Conservation (phyloP, 2,113 vertebrate genomes). For the Pelobates fuscus region DNA sequence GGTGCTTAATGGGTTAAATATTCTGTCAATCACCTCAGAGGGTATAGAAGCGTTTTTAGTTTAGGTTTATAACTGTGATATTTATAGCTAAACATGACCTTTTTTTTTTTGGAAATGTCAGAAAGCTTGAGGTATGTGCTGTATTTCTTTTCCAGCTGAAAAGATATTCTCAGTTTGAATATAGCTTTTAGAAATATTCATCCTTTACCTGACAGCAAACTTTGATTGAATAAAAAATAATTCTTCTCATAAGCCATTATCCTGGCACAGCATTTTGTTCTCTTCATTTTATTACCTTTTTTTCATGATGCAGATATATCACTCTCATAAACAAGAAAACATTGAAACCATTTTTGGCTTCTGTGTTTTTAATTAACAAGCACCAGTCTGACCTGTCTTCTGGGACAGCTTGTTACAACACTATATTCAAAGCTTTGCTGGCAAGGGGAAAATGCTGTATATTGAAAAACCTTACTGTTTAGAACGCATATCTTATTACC, state of each 20-base stretch:
- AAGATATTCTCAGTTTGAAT: background rate
- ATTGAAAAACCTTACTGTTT: background rate
- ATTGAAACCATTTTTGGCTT: background rate
- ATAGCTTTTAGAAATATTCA: too few relatives aligned
- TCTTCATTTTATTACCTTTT: background rate
- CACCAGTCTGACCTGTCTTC: background rate
- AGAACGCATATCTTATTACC: background rate
- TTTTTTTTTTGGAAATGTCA: background rate
- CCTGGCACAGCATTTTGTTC: background rate
- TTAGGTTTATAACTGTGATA: background rate
- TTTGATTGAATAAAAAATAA: background rate
- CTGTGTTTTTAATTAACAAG: background rate
- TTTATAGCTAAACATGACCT: background rate
- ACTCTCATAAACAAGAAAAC: background rate
- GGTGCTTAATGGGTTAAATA: too few relatives aligned
- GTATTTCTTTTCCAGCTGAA: background rate
- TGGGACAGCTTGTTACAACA: constrained; percentile 3
- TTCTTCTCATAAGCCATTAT: background rate
- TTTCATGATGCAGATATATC: background rate
- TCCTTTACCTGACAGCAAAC: background rate
- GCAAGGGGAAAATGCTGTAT: background rate
- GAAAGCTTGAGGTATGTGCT: background rate
- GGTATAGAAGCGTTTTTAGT: background rate
- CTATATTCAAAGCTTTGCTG: background rate
- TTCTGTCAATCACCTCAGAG: too few relatives aligned